Conservation (phyloP, 2,113 vertebrate genomes). For the Isurus oxyrinchus region DNA sequence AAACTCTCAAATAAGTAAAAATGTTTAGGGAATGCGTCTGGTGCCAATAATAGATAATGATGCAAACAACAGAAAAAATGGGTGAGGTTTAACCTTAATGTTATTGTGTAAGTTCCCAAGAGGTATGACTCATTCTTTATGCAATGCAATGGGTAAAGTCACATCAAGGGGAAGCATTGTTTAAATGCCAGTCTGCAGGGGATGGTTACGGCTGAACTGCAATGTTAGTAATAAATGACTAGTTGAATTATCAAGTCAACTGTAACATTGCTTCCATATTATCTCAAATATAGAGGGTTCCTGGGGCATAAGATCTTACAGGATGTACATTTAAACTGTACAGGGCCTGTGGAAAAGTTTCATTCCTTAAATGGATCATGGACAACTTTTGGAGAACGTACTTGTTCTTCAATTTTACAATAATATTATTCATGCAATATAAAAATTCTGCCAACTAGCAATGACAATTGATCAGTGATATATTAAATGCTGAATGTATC, state of each 20-base stretch:
- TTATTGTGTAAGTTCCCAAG: neutral
- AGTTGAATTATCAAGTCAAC: slow-evolving; percentile 26
- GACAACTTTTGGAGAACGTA: neutral
- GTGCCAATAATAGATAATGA: neutral
- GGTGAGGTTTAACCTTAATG: neutral
- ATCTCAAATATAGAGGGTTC: neutral
- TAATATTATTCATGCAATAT: neutral
- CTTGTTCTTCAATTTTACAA: neutral
- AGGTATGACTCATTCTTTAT: slow-evolving; percentile 22
- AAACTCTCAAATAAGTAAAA: neutral
- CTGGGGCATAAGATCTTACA: neutral
- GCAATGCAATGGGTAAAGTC: slow-evolving; percentile 27
- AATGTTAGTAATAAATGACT: slow-evolving; percentile 33
- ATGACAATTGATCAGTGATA: neutral
- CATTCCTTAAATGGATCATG: neutral
- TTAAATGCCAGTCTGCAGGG: slow-evolving; percentile 37
- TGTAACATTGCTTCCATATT: slow-evolving; percentile 17
- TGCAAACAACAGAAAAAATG: neutral
- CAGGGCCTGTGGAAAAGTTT: neutral
- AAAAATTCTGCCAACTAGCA: neutral
- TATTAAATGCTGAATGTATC: neutral
- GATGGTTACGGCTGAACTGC: slow-evolving; percentile 32
- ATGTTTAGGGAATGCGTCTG: neutral
- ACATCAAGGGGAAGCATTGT: slow-evolving; percentile 36
- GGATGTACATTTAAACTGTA: neutral